Percentiles rank a stretch among this genome's conserved stretches.
These are phyloP conservation scores for Pampusana beccarii DNA, from an alignment of 2,113 vertebrate genomes.

Conservation along the genomic window DNA sequence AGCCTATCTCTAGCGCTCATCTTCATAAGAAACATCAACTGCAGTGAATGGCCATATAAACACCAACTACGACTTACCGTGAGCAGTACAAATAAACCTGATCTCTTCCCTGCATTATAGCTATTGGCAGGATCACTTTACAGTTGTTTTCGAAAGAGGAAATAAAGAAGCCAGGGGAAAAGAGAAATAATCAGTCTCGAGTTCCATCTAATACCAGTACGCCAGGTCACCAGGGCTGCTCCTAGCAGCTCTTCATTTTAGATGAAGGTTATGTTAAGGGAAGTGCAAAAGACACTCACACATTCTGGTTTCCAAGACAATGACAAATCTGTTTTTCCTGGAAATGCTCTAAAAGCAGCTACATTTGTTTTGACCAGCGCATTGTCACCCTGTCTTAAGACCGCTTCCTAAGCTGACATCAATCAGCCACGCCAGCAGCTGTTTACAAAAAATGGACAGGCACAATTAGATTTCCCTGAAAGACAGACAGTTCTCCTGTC, in stretches of 20 bases:
- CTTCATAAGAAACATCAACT: neutral
- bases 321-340: neutral
- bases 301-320: neutral
- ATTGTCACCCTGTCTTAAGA: neutral
- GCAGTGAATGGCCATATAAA: neutral
- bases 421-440: constrained; percentile 27
- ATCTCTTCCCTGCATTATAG: neutral
- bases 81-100: neutral
- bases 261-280: neutral
- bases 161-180: neutral
- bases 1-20: neutral
- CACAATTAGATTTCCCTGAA: neutral
- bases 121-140: neutral
- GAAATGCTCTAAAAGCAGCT: constrained; percentile 42
- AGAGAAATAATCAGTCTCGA: neutral
- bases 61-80: neutral
- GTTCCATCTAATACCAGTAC: neutral
- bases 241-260: neutral
- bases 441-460: constrained; percentile 14
- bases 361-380: constrained; percentile 29
- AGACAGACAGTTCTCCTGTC: neutral
- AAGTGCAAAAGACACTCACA: neutral
- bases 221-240: neutral
- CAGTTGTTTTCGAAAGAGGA: neutral
- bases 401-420: constrained; percentile 36